Percentiles rank a stretch among this genome's conserved stretches.
phyloP scores from a whole-genome alignment of 2,113 vertebrate species.

The Melanotaenia duboulayi region DNA sequence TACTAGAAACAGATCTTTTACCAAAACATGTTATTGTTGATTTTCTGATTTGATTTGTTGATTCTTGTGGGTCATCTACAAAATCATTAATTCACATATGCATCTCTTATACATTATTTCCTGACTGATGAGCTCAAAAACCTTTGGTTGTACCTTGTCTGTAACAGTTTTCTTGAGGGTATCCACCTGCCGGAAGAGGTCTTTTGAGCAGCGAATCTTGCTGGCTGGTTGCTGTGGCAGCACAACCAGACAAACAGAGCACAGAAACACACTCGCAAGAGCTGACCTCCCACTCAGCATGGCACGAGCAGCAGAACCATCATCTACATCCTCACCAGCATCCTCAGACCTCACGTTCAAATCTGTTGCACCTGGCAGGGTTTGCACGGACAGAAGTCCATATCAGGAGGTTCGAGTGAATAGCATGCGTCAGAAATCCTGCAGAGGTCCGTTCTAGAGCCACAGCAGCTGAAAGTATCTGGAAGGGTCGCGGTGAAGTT shows the following conservation, averaged over 20 bases:
- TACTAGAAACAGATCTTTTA: too few species aligned
- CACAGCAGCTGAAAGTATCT: neutral
- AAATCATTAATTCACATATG: too few species aligned
- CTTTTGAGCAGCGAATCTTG: accelerated
- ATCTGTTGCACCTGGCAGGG: neutral
- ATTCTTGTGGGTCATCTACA: too few species aligned
- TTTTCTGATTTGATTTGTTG: too few species aligned
- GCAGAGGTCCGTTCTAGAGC: neutral
- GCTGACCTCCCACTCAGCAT: constrained; percentile 40
- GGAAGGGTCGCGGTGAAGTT: too few species aligned
- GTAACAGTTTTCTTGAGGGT: accelerated
- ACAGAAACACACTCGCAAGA: constrained; percentile 15
- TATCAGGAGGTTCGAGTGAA: neutral
- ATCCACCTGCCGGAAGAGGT: accelerated
- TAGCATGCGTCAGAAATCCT: neutral
- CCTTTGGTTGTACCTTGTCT: neutral
- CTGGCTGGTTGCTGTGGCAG: accelerated
- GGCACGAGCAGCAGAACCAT: constrained; percentile 32
- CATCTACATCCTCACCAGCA: constrained; percentile 4
- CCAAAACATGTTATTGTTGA: too few species aligned
- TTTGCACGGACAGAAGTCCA: too few species aligned
- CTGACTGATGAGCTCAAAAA: too few species aligned
- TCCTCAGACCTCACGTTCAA: neutral
- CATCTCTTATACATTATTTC: too few species aligned
- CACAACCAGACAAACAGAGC: constrained; percentile 1